Evolutionary conservation across 2,797 vertebrate genomes (phyloP).

Genomic region (Lophius americanus): DNA sequence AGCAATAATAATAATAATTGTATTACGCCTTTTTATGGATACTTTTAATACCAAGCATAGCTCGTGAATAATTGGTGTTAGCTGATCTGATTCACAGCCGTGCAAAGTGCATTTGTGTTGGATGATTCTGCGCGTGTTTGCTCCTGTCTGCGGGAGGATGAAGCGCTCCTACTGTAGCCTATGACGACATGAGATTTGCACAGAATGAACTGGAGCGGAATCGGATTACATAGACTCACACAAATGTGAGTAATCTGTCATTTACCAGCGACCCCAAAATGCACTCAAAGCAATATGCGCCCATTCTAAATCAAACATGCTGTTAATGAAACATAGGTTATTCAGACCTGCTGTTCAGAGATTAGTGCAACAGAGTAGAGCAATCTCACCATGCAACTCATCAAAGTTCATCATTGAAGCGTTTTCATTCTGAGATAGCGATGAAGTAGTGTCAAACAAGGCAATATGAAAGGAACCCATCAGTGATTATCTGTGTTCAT

Average conservation of each 20-base stretch:
- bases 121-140: slow-evolving; percentile 59
- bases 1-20: too few species aligned
- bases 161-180: slow-evolving; percentile 66
- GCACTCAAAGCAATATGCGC: slow-evolving; percentile 53
- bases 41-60: too few species aligned
- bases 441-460: background rate
- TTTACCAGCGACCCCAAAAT: slow-evolving; percentile 68
- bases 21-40: too few species aligned
- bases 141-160: slow-evolving; percentile 62
- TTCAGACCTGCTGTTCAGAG: slow-evolving; percentile 22
- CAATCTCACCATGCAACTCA: background rate
- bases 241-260: slow-evolving; percentile 83
- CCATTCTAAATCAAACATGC: slow-evolving; percentile 61
- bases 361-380: slow-evolving; percentile 15
- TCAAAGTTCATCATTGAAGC: background rate
- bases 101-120: slow-evolving; percentile 56
- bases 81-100: background rate
- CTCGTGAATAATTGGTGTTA: too few species aligned
- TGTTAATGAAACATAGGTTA: slow-evolving; percentile 28
- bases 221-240: slow-evolving; percentile 81
- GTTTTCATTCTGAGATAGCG: background rate
- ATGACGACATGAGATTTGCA: slow-evolving; percentile 82
- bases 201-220: slow-evolving; percentile 81
- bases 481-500: slow-evolving; percentile 4
- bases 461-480: slow-evolving; percentile 5